These are phyloP conservation scores for Piprites chloris DNA, from an alignment of 2,113 vertebrate genomes.

Conservation along the genomic window DNA sequence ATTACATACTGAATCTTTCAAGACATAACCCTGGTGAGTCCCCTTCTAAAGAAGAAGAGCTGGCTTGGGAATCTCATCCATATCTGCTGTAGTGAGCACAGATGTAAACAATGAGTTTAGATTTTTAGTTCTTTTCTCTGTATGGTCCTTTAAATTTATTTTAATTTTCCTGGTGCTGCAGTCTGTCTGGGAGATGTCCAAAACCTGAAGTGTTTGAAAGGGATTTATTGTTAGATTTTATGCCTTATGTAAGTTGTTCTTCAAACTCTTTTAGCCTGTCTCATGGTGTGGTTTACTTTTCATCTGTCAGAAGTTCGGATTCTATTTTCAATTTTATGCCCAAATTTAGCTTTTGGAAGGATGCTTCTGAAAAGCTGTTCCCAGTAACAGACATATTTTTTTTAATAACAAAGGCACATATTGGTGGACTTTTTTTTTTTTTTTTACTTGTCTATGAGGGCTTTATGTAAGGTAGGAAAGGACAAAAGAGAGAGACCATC, in stretches of 20 bases:
- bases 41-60: neutral
- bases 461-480: neutral
- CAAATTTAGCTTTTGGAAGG: neutral
- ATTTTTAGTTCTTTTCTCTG: neutral
- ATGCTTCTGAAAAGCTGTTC: neutral
- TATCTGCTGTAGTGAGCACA: neutral
- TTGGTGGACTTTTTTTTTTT: neutral
- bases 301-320: neutral
- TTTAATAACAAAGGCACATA: neutral
- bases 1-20: neutral
- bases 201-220: neutral
- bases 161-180: neutral
- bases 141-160: neutral
- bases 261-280: neutral
- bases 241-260: neutral
- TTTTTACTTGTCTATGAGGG: neutral
- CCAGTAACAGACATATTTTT: neutral
- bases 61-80: neutral
- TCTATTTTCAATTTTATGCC: constrained; percentile 3
- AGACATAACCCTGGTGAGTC: neutral
- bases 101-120: neutral
- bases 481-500: neutral
- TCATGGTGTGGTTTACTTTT: constrained; percentile 1
- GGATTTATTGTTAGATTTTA: constrained; percentile 39
- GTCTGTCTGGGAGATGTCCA: neutral